phyloP scores from a whole-genome alignment of 2,797 vertebrate species.

The Gambelia wislizenii region DNA sequence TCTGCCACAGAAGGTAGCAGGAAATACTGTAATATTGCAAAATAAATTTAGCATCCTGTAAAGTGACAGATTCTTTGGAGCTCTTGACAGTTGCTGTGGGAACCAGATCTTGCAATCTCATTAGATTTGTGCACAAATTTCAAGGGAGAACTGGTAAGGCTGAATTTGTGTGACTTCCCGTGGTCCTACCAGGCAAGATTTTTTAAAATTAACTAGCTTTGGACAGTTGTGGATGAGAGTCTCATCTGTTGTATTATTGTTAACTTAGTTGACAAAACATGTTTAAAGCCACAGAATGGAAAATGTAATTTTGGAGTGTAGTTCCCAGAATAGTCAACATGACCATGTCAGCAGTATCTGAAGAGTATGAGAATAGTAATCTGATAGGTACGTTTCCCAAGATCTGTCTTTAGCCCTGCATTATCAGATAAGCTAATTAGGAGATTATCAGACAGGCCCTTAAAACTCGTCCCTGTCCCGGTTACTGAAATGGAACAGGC shows the following conservation, averaged over 20 bases:
- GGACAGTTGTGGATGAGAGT: neutral
- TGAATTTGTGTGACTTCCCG: no score
- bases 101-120: conserved; percentile 7
- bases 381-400: no score
- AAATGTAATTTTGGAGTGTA: no score
- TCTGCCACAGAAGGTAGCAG: neutral
- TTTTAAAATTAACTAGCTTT: neutral
- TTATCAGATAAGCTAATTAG: no score
- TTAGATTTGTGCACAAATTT: neutral
- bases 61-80: conserved; percentile 4
- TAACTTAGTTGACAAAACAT: neutral
- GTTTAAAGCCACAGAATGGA: neutral
- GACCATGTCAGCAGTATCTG: no score
- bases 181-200: neutral
- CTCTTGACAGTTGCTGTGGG: conserved; percentile 27
- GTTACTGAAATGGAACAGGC: no score
- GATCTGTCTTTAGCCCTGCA: no score
- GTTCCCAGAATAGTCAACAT: no score
- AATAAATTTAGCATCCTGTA: conserved; percentile 32
- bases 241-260: neutral
- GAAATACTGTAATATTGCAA: conserved; percentile 10
- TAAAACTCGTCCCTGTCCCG: no score
- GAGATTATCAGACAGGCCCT: no score
- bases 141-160: neutral
- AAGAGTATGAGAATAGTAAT: no score